Evolutionary conservation across 2,797 vertebrate species (phyloP), one percentile per base, ranked within the genome.

Genomic region (Luscinia luscinia): DNA sequence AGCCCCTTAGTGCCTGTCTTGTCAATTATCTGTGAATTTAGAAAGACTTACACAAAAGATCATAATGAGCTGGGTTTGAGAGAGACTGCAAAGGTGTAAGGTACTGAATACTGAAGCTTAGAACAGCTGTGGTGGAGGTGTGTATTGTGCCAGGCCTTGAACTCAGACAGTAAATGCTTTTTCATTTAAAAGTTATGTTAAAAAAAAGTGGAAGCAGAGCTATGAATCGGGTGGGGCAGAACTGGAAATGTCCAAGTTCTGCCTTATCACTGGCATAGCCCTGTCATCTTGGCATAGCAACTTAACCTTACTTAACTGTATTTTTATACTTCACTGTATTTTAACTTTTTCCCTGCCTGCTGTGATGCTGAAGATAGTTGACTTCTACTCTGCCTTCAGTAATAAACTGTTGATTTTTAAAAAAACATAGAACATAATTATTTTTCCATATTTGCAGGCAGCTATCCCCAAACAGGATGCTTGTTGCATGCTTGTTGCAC

Each of bases 11-110:
- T 89, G 84, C 15, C 49, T 0, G 8, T 69, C 74, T 81, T 89
- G 74, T 84, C 89, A 90, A 91, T 91, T 92, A 91, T 62, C 49
- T 88, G 55, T 64, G 73, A 92, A 91, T 93, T 94, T 90, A 89
- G 59, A 76, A 87, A 87, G 94, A 84, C 75, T 92, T 96, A 74
- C 59, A 89, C 51, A 79, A 88, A 95, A 87, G 68, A 78, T 18
- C 27, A 30, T 80, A 96, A 94, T 69, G 43, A 94, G 36, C 20
- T 82, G 52, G 20, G 61, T 88, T 78, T 92, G 76, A 89, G 94
- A 76, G 58, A 62, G 41, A 66, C 26, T 72, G 52, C 58, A 90
- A 89, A 75, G 73, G 77, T 84, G 43, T 69, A 67, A 89, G 43
- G 49, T 58, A 89, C 46, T 14, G 32, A 91, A 87, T 43, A 58